Conservation (phyloP, 2,797 vertebrate genomes). For the Eremophila alpestris region DNA sequence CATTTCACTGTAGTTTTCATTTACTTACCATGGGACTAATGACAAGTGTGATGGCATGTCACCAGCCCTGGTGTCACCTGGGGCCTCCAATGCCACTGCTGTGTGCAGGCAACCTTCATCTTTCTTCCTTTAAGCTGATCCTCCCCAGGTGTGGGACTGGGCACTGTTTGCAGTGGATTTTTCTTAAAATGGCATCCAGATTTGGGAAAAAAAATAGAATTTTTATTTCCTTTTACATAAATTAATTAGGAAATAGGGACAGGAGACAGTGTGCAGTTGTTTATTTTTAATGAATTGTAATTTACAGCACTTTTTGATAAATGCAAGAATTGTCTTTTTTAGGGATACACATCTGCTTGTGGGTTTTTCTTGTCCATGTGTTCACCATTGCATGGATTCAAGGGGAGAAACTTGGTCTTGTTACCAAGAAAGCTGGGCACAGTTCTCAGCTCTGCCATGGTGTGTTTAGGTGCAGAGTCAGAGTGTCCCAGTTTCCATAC, state of each 20-base stretch:
- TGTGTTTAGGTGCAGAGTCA: accelerated
- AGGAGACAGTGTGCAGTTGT: not conserved
- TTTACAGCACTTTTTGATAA: not conserved
- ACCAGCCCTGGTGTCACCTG: not conserved
- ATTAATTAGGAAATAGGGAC: not conserved
- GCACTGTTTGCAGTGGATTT: not conserved
- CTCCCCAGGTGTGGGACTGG: not conserved
- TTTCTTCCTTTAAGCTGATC: not conserved
- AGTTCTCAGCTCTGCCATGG: not conserved
- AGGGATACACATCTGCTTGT: not conserved
- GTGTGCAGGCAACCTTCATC: not conserved
- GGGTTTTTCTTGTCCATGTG: not conserved
- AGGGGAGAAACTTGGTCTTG: not conserved
- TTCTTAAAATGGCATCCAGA: not conserved
- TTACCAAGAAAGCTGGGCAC: not conserved
- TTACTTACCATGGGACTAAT: not conserved
- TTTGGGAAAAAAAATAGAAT: not conserved
- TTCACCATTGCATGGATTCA: not conserved
- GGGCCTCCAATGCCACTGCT: not conserved
- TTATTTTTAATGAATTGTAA: not conserved
- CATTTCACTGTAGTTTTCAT: not conserved
- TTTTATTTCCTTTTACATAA: not conserved
- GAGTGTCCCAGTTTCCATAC: slow-evolving; percentile 18
- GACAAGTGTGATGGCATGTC: not conserved
- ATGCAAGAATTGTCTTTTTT: not conserved